A percentile compares a stretch with the other conserved stretches of the same genome.
Conservation (phyloP, 2,113 vertebrate species). For the Bothrops jararaca region DNA sequence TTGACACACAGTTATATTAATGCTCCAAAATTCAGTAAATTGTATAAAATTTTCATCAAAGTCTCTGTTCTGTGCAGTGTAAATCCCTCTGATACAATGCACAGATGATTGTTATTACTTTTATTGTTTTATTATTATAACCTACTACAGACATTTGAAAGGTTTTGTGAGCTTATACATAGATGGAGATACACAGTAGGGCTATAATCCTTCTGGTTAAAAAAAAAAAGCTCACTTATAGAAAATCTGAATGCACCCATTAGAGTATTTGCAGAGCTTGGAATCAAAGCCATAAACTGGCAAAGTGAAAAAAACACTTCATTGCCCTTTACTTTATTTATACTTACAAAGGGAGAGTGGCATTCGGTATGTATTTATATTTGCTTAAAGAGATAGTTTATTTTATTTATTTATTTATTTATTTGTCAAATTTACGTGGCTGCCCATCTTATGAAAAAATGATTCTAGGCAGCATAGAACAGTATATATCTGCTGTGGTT, state of each 20-base stretch:
- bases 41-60: background rate
- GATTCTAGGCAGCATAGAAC: background rate
- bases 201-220: background rate
- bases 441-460: background rate
- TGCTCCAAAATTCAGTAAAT: background rate
- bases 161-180: background rate
- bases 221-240: background rate
- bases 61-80: background rate
- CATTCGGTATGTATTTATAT: conserved; percentile 47
- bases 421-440: background rate
- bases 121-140: background rate
- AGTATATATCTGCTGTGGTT: conserved; percentile 40
- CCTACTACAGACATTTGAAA: background rate
- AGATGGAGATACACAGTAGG: background rate
- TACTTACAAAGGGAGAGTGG: conserved; percentile 37
- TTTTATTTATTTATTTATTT: background rate
- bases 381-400: conserved; percentile 59
- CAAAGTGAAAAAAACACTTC: background rate
- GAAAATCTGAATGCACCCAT: background rate
- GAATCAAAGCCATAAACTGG: background rate
- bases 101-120: background rate
- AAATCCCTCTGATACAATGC: background rate
- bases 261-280: background rate
- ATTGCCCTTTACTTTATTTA: conserved; percentile 15
- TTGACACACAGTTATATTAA: background rate